phyloP scores from a whole-genome alignment of 2,888 invertebrate species.

The Limnephilus marmoratus region DNA sequence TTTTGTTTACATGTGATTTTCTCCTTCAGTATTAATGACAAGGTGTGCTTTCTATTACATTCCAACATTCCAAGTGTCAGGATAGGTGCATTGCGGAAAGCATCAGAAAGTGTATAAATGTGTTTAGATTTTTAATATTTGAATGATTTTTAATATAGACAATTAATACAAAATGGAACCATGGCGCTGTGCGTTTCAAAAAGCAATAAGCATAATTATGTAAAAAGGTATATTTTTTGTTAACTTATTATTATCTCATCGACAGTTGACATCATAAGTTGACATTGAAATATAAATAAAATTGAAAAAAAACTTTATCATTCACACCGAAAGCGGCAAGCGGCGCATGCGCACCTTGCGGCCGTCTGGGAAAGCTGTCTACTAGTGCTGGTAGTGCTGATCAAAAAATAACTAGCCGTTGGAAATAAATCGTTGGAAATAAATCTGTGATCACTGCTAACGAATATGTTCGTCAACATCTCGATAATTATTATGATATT shows the following conservation, averaged over 20 bases:
- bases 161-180: neutral
- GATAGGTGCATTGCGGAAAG: neutral
- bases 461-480: neutral
- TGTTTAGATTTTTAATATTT: neutral
- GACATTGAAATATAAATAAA: slow-evolving; percentile 34
- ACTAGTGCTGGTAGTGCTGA: neutral
- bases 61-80: neutral
- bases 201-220: neutral
- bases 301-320: slow-evolving; percentile 67
- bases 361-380: slow-evolving; percentile 1
- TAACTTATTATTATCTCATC: neutral
- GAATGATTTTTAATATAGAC: no score
- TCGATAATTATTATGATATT: neutral
- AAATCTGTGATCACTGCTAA: neutral
- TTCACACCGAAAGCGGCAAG: slow-evolving; percentile 55
- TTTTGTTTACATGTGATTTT: no score
- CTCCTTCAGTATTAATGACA: neutral
- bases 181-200: neutral
- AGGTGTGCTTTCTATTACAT: neutral
- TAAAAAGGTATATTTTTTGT: neutral
- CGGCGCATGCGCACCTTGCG: slow-evolving; percentile 54
- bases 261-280: slow-evolving; percentile 41
- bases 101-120: no score
- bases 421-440: neutral
- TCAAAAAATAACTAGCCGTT: neutral